These are phyloP conservation scores for Cygnus atratus DNA, from an alignment of 2,113 vertebrate genomes.

Conservation along the genomic window DNA sequence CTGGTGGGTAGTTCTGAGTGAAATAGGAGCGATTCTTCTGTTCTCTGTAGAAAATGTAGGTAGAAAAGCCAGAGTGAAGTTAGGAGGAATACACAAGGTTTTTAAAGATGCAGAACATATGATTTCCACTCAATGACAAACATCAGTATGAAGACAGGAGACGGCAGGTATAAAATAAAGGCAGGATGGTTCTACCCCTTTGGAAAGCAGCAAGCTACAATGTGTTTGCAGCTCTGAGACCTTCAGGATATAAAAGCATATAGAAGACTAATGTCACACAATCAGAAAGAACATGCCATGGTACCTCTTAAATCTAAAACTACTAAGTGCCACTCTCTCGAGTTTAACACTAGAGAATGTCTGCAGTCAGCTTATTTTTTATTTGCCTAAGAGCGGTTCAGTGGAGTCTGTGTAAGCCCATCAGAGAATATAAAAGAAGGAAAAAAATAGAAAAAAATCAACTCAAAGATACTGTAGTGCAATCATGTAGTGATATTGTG, in stretches of 20 bases:
- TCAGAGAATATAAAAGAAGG: neutral
- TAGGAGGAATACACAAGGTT: neutral
- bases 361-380: neutral
- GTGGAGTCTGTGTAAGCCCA: neutral
- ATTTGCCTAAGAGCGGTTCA: neutral
- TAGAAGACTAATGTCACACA: neutral
- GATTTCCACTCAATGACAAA: neutral
- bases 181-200: neutral
- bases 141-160: neutral
- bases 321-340: fast-evolving
- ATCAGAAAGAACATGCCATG: neutral
- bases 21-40: neutral
- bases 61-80: neutral
- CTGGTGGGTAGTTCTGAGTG: neutral
- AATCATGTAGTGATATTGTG: neutral
- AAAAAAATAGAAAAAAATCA: neutral
- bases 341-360: fast-evolving
- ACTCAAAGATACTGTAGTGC: neutral
- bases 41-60: neutral
- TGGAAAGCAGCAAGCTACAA: neutral
- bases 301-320: neutral
- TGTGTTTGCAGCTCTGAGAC: neutral
- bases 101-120: neutral
- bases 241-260: neutral
- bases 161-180: neutral